Base-by-base conservation (phyloP, 2,888 invertebrate genomes). In the Thera britannica region DNA sequence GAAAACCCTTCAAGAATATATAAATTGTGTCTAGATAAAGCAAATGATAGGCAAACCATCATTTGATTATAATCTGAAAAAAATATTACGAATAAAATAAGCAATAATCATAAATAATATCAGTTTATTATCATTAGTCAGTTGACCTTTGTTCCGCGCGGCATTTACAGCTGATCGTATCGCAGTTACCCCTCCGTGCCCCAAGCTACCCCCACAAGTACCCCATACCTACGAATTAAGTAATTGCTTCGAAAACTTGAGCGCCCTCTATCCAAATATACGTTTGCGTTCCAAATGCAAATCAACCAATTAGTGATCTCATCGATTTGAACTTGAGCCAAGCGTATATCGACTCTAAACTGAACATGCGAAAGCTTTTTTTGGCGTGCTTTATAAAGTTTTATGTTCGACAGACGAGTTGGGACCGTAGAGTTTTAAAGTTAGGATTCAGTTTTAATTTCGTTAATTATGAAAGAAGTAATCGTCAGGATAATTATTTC, bases 221-320 rank as follows among this genome's bases (percentile, higher is more conserved):
- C 60, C 46, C 55, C 56, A 8, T 23, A n/a, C 38, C 57, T 57
- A 44, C 41, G 57, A 67, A 62, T 76, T 64, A 70, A 74, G 66
- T 76, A 73, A 75, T 73, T 72, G 72, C 71, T 71, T 68, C 67
- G 44, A 65, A 65, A 72, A 60, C 70, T 68, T 63, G 62, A 49
- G 57, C 71, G 44, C 72, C 72, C 75, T 69, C 66, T 63, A 68
- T 52, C 66, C 51, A 72, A 72, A 63, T 69, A 71, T 68, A 77
- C 71, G 68, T 73, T 74, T 74, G 70, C 62, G 72, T 76, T 75
- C 74, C 72, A 75, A 76, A 87, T 84, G 82, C 82, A 87, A 87
- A 87, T 87, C 77, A 82, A 81, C 78, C 83, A 85, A 87, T 86
- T 87, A 85, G 76, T 72, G 61, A 73, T 74, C 71, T 67, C 71